phyloP scores from a whole-genome alignment of 1,140 invertebrate genomes.

The Stegodyphus mimosarum region DNA sequence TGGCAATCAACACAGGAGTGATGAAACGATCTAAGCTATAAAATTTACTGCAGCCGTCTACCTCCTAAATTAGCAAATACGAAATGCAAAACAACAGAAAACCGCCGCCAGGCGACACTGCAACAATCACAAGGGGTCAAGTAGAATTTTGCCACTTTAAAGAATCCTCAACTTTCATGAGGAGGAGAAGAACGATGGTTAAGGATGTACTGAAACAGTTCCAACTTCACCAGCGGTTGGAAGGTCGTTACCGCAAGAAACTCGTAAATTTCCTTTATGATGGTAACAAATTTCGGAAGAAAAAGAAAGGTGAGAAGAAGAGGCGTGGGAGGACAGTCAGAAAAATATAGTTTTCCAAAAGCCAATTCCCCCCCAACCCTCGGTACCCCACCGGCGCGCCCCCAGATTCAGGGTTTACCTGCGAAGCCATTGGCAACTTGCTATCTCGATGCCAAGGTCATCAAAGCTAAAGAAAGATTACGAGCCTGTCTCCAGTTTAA shows the following conservation, averaged over 20 bases:
- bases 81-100: no score
- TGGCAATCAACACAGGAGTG: no score
- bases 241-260: background rate
- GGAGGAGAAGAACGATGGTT: background rate
- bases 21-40: no score
- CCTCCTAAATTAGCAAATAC: no score
- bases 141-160: no score
- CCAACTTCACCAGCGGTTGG: background rate
- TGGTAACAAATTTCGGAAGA: conserved; percentile 1
- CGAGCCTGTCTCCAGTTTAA: background rate
- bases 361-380: background rate
- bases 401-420: background rate
- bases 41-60: no score
- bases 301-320: background rate
- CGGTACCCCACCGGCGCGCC: background rate
- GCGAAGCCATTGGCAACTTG: background rate
- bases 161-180: background rate
- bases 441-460: conserved; percentile 5
- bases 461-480: background rate
- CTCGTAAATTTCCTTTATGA: conserved; percentile 19
- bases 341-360: background rate
- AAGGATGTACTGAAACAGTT: background rate
- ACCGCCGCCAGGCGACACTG: no score
- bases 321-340: conserved; percentile 16
- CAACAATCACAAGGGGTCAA: no score